Evolutionary conservation across 2,888 invertebrate species (phyloP), one percentile per base, ranked within the genome.

Genomic region (Pristionchus maxplancki): DNA sequence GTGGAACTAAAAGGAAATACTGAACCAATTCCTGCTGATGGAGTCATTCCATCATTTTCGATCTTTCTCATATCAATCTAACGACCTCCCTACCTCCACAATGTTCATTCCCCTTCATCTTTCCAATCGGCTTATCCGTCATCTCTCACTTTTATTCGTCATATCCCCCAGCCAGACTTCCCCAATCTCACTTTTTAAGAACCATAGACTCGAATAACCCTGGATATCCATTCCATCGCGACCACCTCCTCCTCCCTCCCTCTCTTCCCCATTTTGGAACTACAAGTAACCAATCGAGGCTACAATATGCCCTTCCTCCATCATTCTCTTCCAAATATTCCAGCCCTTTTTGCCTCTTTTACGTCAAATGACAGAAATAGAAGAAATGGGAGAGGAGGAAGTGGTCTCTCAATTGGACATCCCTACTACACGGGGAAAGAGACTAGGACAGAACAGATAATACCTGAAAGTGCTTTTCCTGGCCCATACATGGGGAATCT

Each of bases 401-500:
- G n/a, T n/a, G n/a, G n/a, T n/a, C n/a, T n/a, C n/a, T n/a, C n/a
- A n/a, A n/a, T n/a, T n/a, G n/a, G n/a, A n/a, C n/a, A n/a, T n/a
- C n/a, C n/a, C n/a, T n/a, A n/a, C n/a, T n/a, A n/a, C n/a, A n/a
- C n/a, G n/a, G n/a, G n/a, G n/a, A n/a, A n/a, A n/a, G n/a, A n/a
- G n/a, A n/a, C n/a, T n/a, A n/a, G n/a, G n/a, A n/a, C n/a, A n/a
- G n/a, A n/a, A n/a, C n/a, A n/a, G n/a, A n/a, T n/a, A n/a, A n/a
- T n/a, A 83, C 67, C 82, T 81, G 85, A 84, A 84, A 24, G 84
- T 85, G 71, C 48, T 84, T 50, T 62, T 82, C 48, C 85, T 48
- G 13, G 24, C 28, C 88, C 88, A 88, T 37, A 74, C 74, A 74
- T 88, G 88, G 28, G 88, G 88, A 8, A 88, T 88, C 83, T 82